phyloP scores from a whole-genome alignment of 2,113 vertebrate species.

The Regulus satrapa region DNA sequence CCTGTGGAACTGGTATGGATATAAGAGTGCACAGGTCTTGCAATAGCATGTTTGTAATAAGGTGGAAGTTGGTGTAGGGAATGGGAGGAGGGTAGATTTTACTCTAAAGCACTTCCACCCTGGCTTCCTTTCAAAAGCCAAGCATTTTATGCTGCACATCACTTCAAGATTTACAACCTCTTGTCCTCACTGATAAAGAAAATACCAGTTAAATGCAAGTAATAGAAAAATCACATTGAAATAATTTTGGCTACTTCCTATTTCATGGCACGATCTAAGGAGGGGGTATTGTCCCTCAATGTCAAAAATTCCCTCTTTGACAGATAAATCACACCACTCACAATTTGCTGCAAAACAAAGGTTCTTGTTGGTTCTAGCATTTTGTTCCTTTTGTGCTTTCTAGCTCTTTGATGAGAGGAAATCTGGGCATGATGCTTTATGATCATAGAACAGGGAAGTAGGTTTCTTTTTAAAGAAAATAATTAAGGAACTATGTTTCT shows the following conservation, averaged over 20 bases:
- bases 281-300: not conserved
- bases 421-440: not conserved
- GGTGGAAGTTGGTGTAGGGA: not conserved
- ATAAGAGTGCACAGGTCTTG: not conserved
- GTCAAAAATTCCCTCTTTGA: not conserved
- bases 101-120: not conserved
- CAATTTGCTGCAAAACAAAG: not conserved
- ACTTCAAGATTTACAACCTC: not conserved
- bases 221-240: conserved; percentile 1
- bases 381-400: not conserved
- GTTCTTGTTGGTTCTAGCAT: not conserved
- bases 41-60: not conserved
- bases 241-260: not conserved
- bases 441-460: not conserved
- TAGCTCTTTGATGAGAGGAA: not conserved
- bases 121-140: not conserved
- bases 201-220: not conserved
- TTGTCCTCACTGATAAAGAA: not conserved
- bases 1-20: not conserved
- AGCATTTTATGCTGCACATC: not conserved
- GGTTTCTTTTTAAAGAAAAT: not conserved
- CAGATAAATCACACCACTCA: not conserved
- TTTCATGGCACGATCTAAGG: not conserved
- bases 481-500: not conserved
- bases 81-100: not conserved